Evolutionary conservation across 1,140 invertebrate species (phyloP).

Genomic region (Tetramorium parvispinum): DNA sequence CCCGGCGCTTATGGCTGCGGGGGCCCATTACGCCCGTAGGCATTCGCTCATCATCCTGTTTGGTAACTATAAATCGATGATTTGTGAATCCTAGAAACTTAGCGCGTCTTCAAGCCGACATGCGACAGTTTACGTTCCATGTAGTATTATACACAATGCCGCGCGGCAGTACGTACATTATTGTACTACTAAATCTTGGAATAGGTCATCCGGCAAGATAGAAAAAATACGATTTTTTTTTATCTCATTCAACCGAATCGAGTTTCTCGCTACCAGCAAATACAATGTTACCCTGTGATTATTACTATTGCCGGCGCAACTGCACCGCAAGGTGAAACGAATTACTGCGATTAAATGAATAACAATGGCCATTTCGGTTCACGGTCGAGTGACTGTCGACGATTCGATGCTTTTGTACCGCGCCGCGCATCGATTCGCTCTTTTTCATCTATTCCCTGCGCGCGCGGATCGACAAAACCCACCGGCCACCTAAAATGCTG

Average conservation of each 20-base stretch:
- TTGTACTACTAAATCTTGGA: background rate
- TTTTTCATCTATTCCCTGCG: slow-evolving; percentile 52
- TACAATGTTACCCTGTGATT: slow-evolving; percentile 21
- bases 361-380: slow-evolving; percentile 60
- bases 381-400: slow-evolving; percentile 50
- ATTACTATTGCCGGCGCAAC: slow-evolving; percentile 46
- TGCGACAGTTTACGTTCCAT: background rate
- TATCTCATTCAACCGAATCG: background rate
- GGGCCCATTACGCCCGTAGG: slow-evolving; percentile 73
- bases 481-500: slow-evolving; percentile 35
- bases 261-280: background rate
- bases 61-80: slow-evolving; percentile 76
- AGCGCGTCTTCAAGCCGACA: slow-evolving; percentile 58
- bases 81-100: slow-evolving; percentile 73
- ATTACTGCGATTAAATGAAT: slow-evolving; percentile 49
- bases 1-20: slow-evolving; percentile 74
- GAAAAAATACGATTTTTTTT: background rate
- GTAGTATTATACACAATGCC: background rate
- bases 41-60: slow-evolving; percentile 76
- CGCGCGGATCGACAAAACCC: slow-evolving; percentile 48
- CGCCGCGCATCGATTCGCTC: slow-evolving; percentile 35
- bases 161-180: background rate
- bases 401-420: slow-evolving; percentile 56
- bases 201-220: background rate
- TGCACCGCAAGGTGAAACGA: background rate